These are phyloP conservation scores for Colistium nudipinnis DNA, from an alignment of 2,113 vertebrate genomes.

Conservation along the genomic window DNA sequence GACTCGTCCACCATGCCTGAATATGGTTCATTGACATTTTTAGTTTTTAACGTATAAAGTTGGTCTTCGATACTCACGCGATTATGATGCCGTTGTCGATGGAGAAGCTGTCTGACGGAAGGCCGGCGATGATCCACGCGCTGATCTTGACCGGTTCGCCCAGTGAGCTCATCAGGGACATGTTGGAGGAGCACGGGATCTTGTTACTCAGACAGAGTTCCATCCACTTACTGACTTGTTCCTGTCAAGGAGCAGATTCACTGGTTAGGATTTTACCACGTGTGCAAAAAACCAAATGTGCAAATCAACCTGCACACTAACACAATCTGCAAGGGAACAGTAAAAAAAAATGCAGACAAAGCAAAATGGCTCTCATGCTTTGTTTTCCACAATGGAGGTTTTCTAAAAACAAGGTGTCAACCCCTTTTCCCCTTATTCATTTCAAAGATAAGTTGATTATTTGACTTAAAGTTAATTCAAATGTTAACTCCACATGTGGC, in stretches of 20 bases:
- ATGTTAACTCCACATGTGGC: too few species aligned
- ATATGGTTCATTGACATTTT: too few species aligned
- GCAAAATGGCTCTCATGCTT: too few species aligned
- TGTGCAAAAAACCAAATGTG: too few species aligned
- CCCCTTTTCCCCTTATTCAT: too few species aligned
- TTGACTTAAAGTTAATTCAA: too few species aligned
- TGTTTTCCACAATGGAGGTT: too few species aligned
- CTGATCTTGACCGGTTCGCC: slow-evolving; percentile 89
- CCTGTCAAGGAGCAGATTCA: slow-evolving; percentile 72
- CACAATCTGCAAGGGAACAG: too few species aligned
- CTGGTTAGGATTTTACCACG: neutral
- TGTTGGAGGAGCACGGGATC: slow-evolving; percentile 87
- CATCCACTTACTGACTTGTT: slow-evolving; percentile 86
- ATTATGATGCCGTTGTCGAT: slow-evolving; percentile 92
- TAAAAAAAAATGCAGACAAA: too few species aligned
- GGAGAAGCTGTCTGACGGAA: slow-evolving; percentile 91
- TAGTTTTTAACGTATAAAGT: neutral
- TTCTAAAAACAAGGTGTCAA: too few species aligned
- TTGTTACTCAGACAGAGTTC: slow-evolving; percentile 79
- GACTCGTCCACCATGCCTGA: neutral
- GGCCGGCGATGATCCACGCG: slow-evolving; percentile 89
- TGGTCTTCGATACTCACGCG: slow-evolving; percentile 81
- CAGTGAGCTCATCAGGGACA: slow-evolving; percentile 85
- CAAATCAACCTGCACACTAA: too few species aligned
- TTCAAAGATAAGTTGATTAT: too few species aligned